Evolutionary conservation across 2,888 invertebrate species (phyloP).

Genomic region (Molorchus minor): DNA sequence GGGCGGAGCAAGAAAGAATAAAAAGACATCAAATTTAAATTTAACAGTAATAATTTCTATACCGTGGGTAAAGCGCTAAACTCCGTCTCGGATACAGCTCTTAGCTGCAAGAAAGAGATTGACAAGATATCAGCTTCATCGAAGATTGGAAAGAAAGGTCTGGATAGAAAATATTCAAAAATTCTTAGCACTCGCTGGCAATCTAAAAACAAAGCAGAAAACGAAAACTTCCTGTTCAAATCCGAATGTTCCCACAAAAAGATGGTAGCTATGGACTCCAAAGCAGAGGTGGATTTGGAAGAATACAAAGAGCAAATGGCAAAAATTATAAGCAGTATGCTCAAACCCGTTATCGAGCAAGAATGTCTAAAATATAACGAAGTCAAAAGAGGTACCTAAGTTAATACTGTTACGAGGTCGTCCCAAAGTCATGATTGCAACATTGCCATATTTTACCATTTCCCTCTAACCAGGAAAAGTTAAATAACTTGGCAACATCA

Average conservation of each 20-base stretch:
- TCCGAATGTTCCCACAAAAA: conserved; percentile 26
- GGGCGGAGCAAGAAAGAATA: background rate
- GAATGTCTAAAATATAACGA: conserved; percentile 42
- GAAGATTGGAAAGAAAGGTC: background rate
- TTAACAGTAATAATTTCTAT: background rate
- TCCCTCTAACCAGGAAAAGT: no score
- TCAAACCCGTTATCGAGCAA: conserved; percentile 42
- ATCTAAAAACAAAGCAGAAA: background rate
- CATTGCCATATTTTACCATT: no score
- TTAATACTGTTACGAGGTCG: conserved; percentile 2
- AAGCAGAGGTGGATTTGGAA: conserved; percentile 30
- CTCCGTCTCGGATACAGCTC: background rate
- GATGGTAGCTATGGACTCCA: conserved; percentile 17
- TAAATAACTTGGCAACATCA: no score
- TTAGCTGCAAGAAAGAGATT: background rate
- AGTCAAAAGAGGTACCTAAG: conserved; percentile 42
- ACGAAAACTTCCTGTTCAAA: conserved; percentile 25
- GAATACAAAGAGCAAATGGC: conserved; percentile 33
- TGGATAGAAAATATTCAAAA: background rate
- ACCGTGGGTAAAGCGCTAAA: background rate
- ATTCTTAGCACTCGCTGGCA: background rate
- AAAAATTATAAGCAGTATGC: conserved; percentile 30
- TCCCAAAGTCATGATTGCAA: no score
- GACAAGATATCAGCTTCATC: no score
- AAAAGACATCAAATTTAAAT: background rate